phyloP scores from a whole-genome alignment of 2,113 vertebrate species.

The Charina bottae region DNA sequence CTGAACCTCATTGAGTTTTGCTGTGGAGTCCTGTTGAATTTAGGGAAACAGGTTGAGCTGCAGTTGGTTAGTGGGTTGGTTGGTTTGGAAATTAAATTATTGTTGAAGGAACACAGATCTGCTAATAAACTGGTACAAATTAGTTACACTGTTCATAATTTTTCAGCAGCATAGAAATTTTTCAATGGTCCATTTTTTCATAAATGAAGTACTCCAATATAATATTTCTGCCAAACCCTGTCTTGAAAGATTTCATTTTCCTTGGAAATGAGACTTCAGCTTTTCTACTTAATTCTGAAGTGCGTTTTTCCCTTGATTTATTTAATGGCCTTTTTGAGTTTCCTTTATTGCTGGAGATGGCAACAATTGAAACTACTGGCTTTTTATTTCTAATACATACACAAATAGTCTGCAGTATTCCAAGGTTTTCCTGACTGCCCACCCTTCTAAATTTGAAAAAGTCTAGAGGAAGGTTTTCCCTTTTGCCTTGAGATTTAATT shows the following conservation, averaged over 20 bases:
- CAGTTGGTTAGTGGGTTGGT: neutral
- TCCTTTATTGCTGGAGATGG: neutral
- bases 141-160: neutral
- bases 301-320: neutral
- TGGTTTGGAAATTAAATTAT: neutral
- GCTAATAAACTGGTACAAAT: neutral
- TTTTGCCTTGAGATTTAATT: too few relatives aligned
- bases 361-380: neutral
- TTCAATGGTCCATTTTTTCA: neutral
- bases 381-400: neutral
- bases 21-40: too few relatives aligned
- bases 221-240: neutral
- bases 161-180: neutral
- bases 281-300: neutral
- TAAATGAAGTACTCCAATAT: neutral
- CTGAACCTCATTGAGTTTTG: neutral
- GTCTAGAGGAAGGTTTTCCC: too few relatives aligned
- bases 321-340: neutral
- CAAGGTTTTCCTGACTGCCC: too few relatives aligned
- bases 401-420: neutral
- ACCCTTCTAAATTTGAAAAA: too few relatives aligned
- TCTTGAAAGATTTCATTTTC: neutral
- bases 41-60: neutral
- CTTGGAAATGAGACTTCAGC: neutral
- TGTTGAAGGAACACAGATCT: neutral